Percentiles rank a stretch among this genome's conserved stretches.
Conservation (phyloP, 2,797 vertebrate species). For the Erithacus rubecula region DNA sequence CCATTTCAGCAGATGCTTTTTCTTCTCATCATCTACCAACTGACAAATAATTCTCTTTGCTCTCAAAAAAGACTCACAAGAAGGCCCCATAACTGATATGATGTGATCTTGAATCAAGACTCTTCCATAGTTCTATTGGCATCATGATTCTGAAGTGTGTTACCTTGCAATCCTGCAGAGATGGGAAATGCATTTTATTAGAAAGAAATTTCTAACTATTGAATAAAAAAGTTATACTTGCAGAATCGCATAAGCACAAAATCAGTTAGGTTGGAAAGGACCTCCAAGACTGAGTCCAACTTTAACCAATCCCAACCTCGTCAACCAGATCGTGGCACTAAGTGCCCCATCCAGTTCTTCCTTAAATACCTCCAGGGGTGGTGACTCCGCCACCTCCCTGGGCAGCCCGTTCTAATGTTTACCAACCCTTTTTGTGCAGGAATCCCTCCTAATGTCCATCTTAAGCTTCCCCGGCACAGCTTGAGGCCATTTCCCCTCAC, state of each 20-base stretch:
- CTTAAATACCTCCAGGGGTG: accelerated
- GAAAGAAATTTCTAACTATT: neutral
- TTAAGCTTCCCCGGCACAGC: neutral
- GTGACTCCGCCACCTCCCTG: neutral
- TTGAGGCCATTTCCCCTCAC: neutral
- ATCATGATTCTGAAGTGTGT: neutral
- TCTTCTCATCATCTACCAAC: neutral
- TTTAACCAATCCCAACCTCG: neutral
- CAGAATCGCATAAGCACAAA: neutral
- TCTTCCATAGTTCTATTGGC: neutral
- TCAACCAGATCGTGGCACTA: neutral
- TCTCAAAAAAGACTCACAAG: neutral
- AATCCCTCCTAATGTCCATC: neutral
- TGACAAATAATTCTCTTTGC: neutral
- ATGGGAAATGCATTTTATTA: neutral
- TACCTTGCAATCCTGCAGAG: neutral
- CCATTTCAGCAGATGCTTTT: neutral
- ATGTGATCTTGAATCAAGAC: neutral
- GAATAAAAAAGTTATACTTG: neutral
- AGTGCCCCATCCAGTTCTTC: neutral
- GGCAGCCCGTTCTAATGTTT: neutral
- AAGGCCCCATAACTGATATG: neutral
- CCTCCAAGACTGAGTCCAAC: neutral
- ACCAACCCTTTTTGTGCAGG: neutral
- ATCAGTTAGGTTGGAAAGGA: neutral